phyloP scores from a whole-genome alignment of 2,888 invertebrate genomes.

The Chironomus tentans region DNA sequence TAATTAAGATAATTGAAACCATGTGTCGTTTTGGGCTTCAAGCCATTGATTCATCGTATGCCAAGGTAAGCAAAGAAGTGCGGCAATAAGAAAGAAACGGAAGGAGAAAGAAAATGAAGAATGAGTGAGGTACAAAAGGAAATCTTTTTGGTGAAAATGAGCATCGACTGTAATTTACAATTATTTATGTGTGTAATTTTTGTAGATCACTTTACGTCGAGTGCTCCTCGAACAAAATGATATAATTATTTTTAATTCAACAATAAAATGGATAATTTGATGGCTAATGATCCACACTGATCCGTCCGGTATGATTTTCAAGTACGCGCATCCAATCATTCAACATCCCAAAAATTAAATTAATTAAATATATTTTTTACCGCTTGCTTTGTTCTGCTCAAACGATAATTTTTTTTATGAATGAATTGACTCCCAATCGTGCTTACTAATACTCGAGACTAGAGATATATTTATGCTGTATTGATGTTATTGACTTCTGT shows the following conservation, averaged over 20 bases:
- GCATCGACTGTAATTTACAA: neutral
- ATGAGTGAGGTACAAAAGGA: neutral
- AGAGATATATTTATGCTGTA: too few relatives aligned
- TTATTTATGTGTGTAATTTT: conserved; percentile 1
- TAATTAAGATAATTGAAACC: conserved; percentile 19
- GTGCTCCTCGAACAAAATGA: neutral
- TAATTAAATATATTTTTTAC: neutral
- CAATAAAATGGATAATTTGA: neutral
- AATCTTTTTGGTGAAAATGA: neutral
- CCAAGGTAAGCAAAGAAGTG: neutral
- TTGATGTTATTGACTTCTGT: neutral
- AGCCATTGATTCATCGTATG: neutral
- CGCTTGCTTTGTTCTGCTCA: neutral
- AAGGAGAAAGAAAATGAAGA: neutral
- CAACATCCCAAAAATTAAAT: neutral
- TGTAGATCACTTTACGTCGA: neutral
- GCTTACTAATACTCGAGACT: neutral
- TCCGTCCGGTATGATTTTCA: neutral
- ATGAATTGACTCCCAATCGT: too few relatives aligned
- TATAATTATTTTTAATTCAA: neutral
- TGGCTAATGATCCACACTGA: neutral
- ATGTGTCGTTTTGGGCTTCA: neutral
- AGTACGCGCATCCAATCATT: neutral
- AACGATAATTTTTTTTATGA: neutral
- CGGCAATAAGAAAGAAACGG: neutral